These are phyloP conservation scores for Rhinogobio ventralis DNA, from an alignment of 2,797 vertebrate genomes.

Conservation along the genomic window DNA sequence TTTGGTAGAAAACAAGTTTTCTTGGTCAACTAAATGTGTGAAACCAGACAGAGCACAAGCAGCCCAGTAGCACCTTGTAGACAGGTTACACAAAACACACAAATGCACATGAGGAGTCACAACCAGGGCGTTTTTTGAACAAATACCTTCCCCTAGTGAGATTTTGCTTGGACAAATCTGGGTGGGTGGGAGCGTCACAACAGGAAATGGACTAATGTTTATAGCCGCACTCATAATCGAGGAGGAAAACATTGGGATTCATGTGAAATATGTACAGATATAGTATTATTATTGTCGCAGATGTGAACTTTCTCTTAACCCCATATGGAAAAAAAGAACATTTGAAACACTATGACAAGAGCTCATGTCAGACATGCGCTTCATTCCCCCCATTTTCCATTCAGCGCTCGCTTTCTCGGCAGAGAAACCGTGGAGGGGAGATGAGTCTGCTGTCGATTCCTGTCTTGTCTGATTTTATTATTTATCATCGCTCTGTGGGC, in stretches of 20 bases:
- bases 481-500: slow-evolving; percentile 62
- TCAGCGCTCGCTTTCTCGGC: slow-evolving; percentile 45
- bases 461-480: slow-evolving; percentile 63
- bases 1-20: neutral
- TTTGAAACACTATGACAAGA: slow-evolving; percentile 63
- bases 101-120: slow-evolving; percentile 34
- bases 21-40: neutral
- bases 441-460: slow-evolving; percentile 52
- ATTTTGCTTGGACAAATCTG: slow-evolving; percentile 45
- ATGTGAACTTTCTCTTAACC: slow-evolving; percentile 59
- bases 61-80: slow-evolving; percentile 45
- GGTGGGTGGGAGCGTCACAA: slow-evolving; percentile 24
- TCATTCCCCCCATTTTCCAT: slow-evolving; percentile 39
- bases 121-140: slow-evolving; percentile 37
- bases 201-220: slow-evolving; percentile 46
- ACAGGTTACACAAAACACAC: slow-evolving; percentile 50
- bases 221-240: slow-evolving; percentile 34
- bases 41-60: slow-evolving; percentile 53
- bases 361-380: slow-evolving; percentile 43
- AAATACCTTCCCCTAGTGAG: slow-evolving; percentile 30
- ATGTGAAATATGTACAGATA: slow-evolving; percentile 64
- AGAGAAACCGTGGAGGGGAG: slow-evolving; percentile 51
- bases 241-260: slow-evolving; percentile 37
- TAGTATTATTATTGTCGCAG: slow-evolving; percentile 60
- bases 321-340: slow-evolving; percentile 49